Evolutionary conservation across 2,113 vertebrate species (phyloP).

Genomic region (Psilopogon haemacephalus): DNA sequence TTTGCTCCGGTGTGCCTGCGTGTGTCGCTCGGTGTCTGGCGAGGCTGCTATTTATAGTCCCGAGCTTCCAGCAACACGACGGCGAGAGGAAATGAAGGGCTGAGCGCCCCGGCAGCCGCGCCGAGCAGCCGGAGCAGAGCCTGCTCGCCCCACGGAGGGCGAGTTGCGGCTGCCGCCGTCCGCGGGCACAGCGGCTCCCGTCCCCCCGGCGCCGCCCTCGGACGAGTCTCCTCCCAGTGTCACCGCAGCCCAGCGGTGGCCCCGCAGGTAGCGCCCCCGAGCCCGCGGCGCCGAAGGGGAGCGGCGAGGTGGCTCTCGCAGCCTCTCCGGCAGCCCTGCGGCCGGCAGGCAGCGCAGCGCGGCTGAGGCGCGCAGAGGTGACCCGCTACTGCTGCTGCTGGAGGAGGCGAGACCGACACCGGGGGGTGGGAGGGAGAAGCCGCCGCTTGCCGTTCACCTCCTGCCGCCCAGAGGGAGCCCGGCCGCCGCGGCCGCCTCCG

Average conservation of each 20-base stretch:
- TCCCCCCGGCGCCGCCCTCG: not conserved
- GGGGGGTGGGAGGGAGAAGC: constrained; percentile 38
- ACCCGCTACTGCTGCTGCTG: constrained; percentile 22
- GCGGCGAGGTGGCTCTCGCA: not conserved
- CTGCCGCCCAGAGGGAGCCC: constrained; percentile 58
- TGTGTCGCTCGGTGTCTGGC: not conserved
- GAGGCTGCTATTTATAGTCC: constrained; percentile 75
- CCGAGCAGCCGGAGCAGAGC: not conserved
- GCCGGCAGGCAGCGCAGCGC: not conserved
- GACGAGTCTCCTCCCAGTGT: constrained; percentile 57
- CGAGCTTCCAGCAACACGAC: constrained; percentile 30
- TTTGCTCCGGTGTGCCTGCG: not conserved
- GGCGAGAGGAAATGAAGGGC: not conserved
- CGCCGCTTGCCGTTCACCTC: constrained; percentile 51
- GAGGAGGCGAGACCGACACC: constrained; percentile 26
- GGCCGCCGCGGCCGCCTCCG: not conserved
- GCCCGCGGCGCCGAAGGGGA: not conserved
- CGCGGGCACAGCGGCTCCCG: not conserved
- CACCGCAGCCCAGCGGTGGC: not conserved
- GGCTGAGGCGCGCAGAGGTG: constrained; percentile 13
- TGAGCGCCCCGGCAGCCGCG: not conserved
- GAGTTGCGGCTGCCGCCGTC: constrained; percentile 30
- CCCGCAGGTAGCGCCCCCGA: not conserved
- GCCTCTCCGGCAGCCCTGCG: not conserved
- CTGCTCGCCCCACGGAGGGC: not conserved